Evolutionary conservation across 1,140 invertebrate species (phyloP).

Genomic region (Mya arenaria): DNA sequence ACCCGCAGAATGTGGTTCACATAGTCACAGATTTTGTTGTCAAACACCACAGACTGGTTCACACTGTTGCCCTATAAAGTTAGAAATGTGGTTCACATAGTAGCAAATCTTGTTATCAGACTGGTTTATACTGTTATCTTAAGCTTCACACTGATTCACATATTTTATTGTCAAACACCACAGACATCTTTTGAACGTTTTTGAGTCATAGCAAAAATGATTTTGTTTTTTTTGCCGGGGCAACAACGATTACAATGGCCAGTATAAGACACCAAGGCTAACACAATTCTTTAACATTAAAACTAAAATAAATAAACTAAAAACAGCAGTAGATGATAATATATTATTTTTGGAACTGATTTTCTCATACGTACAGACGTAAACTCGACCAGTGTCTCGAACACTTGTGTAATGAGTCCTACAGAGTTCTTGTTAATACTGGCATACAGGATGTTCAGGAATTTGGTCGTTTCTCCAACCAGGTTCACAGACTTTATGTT

Average conservation of each 20-base stretch:
- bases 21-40: conserved; percentile 80
- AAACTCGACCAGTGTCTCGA: conserved; percentile 77
- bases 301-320: no score
- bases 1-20: conserved; percentile 79
- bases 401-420: conserved; percentile 73
- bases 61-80: conserved; percentile 72
- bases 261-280: no score
- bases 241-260: no score
- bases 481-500: conserved; percentile 80
- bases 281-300: no score
- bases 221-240: no score
- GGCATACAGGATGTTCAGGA: conserved; percentile 76
- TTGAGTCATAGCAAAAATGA: no score
- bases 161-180: no score
- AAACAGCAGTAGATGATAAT: no score
- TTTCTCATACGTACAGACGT: conserved; percentile 74
- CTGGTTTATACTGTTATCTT: conserved; percentile 78
- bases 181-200: no score
- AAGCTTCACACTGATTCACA: no score
- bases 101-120: conserved; percentile 79
- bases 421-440: conserved; percentile 74
- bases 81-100: conserved; percentile 77
- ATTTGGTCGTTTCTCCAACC: conserved; percentile 75
- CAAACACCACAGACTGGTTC: conserved; percentile 77
- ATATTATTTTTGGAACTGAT: no score